phyloP scores from a whole-genome alignment of 2,888 invertebrate genomes.

The Idaea straminata region DNA sequence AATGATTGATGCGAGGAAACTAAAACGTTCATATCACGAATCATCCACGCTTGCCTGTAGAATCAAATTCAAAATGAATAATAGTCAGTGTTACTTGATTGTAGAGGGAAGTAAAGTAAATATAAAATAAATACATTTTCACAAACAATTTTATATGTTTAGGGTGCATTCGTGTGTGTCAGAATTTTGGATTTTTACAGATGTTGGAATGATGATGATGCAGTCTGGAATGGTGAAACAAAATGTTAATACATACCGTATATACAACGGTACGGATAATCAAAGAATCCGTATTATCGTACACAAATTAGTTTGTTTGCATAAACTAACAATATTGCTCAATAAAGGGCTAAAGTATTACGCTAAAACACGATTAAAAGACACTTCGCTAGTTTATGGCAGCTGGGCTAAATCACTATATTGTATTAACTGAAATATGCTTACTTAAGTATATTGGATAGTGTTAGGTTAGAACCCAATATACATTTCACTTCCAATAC shows the following conservation, averaged over 20 bases:
- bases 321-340: slow-evolving; percentile 75
- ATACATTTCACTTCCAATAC: slow-evolving; percentile 46
- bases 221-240: slow-evolving; percentile 97
- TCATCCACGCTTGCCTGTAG: slow-evolving; percentile 59
- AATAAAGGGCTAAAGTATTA: slow-evolving; percentile 67
- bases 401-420: slow-evolving; percentile 65
- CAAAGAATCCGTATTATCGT: slow-evolving; percentile 66
- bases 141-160: slow-evolving; percentile 41
- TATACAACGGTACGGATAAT: slow-evolving; percentile 90
- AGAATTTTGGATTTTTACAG: slow-evolving; percentile 88
- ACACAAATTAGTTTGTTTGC: slow-evolving; percentile 76
- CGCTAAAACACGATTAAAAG: slow-evolving; percentile 70
- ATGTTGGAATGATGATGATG: slow-evolving; percentile 98
- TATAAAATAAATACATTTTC: slow-evolving; percentile 40
- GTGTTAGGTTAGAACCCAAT: slow-evolving; percentile 37
- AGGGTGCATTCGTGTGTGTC: slow-evolving; percentile 72
- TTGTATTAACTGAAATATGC: slow-evolving; percentile 52
- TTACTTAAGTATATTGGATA: slow-evolving; percentile 39
- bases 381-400: slow-evolving; percentile 73
- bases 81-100: not conserved
- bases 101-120: not conserved
- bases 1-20: slow-evolving; percentile 58
- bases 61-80: slow-evolving; percentile 49
- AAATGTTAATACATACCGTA: slow-evolving; percentile 87
- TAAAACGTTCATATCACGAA: slow-evolving; percentile 61